Percentiles rank a stretch among this genome's conserved stretches.
Conservation (phyloP, 1,140 invertebrate species). For the Bombus vancouverensis region DNA sequence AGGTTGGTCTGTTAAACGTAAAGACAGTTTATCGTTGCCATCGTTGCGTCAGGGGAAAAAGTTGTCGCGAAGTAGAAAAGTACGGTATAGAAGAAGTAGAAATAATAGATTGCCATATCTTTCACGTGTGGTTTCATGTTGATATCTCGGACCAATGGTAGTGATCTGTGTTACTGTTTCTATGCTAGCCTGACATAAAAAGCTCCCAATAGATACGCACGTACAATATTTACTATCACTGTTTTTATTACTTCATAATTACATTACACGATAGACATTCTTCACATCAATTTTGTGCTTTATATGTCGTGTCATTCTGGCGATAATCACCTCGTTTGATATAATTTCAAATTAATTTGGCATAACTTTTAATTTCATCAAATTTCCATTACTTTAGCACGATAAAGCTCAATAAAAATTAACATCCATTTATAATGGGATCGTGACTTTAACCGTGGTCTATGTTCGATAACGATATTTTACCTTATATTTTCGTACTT, state of each 20-base stretch:
- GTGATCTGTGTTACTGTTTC: constrained; percentile 35
- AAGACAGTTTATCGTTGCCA: neutral
- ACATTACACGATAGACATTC: neutral
- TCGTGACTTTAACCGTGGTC: too few species aligned
- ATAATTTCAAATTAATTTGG: neutral
- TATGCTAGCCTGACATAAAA: constrained; percentile 4
- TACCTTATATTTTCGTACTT: too few species aligned
- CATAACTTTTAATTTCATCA: too few species aligned
- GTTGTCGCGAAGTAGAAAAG: neutral
- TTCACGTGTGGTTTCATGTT: constrained; percentile 48
- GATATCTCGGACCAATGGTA: constrained; percentile 50
- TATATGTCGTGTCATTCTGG: neutral
- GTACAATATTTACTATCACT: constrained; percentile 16
- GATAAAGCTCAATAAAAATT: too few species aligned
- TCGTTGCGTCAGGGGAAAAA: neutral
- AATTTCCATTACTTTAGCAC: too few species aligned
- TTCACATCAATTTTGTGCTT: neutral
- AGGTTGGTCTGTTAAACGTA: neutral
- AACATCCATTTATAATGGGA: too few species aligned
- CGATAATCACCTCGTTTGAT: neutral
- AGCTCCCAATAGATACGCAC: constrained; percentile 33
- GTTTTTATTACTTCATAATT: constrained; percentile 31
- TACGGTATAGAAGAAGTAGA: constrained; percentile 7
- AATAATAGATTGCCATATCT: constrained; percentile 54
- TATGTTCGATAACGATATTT: too few species aligned